phyloP scores from a whole-genome alignment of 2,888 invertebrate species.

The Cephus pulcher region DNA sequence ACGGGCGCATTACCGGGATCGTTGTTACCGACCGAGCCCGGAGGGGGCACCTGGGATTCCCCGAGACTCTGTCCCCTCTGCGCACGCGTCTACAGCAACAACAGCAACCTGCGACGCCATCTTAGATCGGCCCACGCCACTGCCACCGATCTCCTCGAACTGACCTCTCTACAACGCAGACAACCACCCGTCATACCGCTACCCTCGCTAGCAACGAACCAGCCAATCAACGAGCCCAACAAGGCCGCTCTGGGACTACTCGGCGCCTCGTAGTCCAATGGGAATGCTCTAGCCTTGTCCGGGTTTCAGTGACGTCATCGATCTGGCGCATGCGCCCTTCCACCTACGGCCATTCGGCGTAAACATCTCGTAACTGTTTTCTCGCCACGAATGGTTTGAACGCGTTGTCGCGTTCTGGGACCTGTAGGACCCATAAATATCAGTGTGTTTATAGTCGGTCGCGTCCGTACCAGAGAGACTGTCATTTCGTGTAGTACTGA shows the following conservation, averaged over 20 bases:
- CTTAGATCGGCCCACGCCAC: slow-evolving; percentile 48
- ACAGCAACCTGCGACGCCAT: slow-evolving; percentile 56
- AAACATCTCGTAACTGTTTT: too few relatives aligned
- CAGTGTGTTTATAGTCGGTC: not conserved
- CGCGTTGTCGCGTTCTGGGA: not conserved
- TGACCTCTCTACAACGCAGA: slow-evolving; percentile 47
- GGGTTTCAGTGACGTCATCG: not conserved
- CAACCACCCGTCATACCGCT: slow-evolving; percentile 10
- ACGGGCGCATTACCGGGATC: slow-evolving; percentile 14
- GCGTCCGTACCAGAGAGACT: not conserved
- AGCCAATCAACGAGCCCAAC: not conserved
- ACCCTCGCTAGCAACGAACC: not conserved
- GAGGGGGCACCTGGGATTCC: slow-evolving; percentile 51
- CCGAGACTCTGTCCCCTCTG: slow-evolving; percentile 55
- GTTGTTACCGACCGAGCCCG: slow-evolving; percentile 18
- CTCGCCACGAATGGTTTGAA: too few relatives aligned
- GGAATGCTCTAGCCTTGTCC: not conserved
- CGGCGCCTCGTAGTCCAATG: not conserved
- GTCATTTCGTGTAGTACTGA: not conserved
- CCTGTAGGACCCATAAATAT: not conserved
- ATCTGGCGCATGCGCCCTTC: not conserved
- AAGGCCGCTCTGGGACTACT: not conserved
- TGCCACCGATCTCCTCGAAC: slow-evolving; percentile 46
- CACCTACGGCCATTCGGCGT: too few relatives aligned
- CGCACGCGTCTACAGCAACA: slow-evolving; percentile 58